Evolutionary conservation across 2,113 vertebrate species (phyloP).

Genomic region (Engystomops pustulosus): DNA sequence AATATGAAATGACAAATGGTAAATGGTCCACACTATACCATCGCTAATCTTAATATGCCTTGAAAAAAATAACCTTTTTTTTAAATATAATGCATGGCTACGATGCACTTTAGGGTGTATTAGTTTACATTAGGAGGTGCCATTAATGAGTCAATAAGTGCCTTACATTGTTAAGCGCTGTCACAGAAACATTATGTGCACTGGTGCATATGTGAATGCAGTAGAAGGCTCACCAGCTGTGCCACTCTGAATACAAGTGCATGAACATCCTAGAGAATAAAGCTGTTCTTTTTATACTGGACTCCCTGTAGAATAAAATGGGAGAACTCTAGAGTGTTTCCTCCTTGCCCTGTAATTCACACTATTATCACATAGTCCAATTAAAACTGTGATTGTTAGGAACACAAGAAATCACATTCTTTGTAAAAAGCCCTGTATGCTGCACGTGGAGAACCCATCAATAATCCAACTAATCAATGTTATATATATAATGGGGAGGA

Average conservation of each 20-base stretch:
- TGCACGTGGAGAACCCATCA: background rate
- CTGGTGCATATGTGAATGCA: background rate
- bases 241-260: background rate
- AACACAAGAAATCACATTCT: background rate
- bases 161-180: background rate
- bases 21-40: background rate
- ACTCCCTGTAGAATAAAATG: background rate
- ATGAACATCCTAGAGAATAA: conserved; percentile 24
- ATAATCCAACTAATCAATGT: too few species aligned
- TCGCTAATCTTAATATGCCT: background rate
- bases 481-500: too few species aligned
- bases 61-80: too few species aligned
- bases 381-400: background rate
- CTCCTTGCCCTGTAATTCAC: background rate
- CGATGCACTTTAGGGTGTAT: background rate
- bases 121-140: background rate
- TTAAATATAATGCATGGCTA: background rate
- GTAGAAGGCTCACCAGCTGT: conserved; percentile 26
- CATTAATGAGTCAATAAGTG: background rate
- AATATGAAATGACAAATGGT: background rate
- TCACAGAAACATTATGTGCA: background rate
- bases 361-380: background rate
- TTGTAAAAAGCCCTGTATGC: background rate
- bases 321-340: background rate
- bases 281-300: background rate